A percentile compares a stretch with the other conserved stretches of the same genome.
These are phyloP conservation scores for Drosophila sordidula DNA, from an alignment of 2,888 invertebrate species.

Conservation along the genomic window DNA sequence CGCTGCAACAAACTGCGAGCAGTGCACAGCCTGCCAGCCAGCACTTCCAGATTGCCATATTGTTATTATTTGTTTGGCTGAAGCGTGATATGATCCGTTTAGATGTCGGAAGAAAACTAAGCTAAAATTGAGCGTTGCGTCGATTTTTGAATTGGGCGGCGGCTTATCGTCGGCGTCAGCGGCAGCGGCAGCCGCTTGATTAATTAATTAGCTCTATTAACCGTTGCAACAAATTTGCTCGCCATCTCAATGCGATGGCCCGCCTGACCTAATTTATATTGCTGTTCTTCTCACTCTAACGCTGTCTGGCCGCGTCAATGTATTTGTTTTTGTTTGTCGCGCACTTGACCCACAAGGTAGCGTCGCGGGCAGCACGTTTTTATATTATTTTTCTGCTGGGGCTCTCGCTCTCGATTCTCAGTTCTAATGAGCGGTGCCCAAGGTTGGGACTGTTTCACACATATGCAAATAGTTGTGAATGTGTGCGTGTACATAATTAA, in stretches of 20 bases:
- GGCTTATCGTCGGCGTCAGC: constrained; percentile 63
- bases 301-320: constrained; percentile 12
- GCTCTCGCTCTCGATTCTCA: not conserved
- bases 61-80: not conserved
- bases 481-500: constrained; percentile 48
- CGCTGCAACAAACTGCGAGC: constrained; percentile 12
- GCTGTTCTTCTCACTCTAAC: constrained; percentile 35
- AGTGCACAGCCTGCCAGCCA: constrained; percentile 27
- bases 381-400: constrained; percentile 4
- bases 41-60: constrained; percentile 19
- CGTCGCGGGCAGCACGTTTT: constrained; percentile 6
- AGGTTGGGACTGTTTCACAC: constrained; percentile 46
- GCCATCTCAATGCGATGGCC: constrained; percentile 42
- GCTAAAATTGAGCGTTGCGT: constrained; percentile 63
- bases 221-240: constrained; percentile 60
- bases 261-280: constrained; percentile 59
- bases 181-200: constrained; percentile 51
- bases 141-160: constrained; percentile 72
- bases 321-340: constrained; percentile 32
- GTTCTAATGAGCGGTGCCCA: constrained; percentile 31
- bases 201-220: constrained; percentile 76
- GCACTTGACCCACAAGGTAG: constrained; percentile 78
- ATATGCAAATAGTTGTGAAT: constrained; percentile 11
- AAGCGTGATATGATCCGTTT: constrained; percentile 37
- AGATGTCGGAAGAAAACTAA: constrained; percentile 66